Base-by-base conservation (phyloP, 2,888 invertebrate species). In the Phengaris alcon region DNA sequence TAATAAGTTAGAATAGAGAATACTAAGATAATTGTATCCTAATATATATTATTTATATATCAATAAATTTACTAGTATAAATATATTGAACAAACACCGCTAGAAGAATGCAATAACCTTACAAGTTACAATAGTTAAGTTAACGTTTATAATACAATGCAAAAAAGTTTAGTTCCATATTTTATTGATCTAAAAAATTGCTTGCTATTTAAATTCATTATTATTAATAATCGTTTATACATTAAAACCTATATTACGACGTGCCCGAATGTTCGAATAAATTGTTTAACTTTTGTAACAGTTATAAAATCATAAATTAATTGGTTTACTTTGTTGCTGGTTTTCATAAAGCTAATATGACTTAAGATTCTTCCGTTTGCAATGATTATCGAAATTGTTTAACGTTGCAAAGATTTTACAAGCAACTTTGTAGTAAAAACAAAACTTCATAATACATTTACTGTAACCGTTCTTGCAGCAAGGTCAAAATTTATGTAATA, bases 401-500 rank as follows among this genome's bases (percentile, higher is more conserved):
- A 22, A 35, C 35, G 35, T 54, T 55, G n/a, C 55, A n/a, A 55
- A 35, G 35, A 35, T 64, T 64, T 12, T 12, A 12, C 4, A 12
- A 10, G 35, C 64, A 3, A 12, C 12, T 12, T 64, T 64, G 64
- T 64, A 22, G n/a, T 57, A 8, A 13, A 57, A 4, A 59, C 9
- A n/a, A 15, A 59, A 64, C 48, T 46, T 48, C 48, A 9, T 22
- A 54, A 22, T 51, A 35, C 1, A 15, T 52, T 52, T 35, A 64
- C 6, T 52, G 51, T 70, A 52, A 10, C 52, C 54, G 72, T 51
- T 70, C 22, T 52, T 10, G 15, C 10, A 22, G 15, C 52, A 70
- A 70, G 70, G 70, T 52, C 72, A 52, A 48, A 69, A 72, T 72
- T 35, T 54, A 52, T 72, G 72, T 54, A 72, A 72, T 54, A 72